These are phyloP conservation scores for Dendronephthya gigantea DNA, from an alignment of 64 coral and sea anemone genomes.

Conservation along the genomic window DNA sequence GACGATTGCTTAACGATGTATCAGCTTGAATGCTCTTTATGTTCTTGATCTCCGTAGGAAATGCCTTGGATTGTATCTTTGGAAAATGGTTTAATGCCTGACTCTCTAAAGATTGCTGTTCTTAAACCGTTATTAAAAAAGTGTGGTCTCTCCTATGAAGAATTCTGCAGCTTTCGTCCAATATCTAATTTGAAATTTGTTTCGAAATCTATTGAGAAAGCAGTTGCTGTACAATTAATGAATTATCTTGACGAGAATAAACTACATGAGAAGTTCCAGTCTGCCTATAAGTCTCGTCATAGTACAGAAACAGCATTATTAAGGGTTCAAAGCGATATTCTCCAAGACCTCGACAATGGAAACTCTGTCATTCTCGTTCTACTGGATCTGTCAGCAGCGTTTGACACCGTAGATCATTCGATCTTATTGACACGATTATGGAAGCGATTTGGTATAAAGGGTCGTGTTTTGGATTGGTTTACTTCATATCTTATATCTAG, in stretches of 20 bases:
- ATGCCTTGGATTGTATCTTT: too few relatives aligned
- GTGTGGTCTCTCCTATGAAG: not conserved
- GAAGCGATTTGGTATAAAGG: constrained; percentile 16
- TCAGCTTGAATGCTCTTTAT: too few relatives aligned
- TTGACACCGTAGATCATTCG: not conserved
- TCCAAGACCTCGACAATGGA: not conserved
- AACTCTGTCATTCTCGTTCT: not conserved
- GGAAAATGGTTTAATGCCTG: too few relatives aligned
- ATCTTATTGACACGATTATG: not conserved
- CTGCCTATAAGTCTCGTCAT: not conserved
- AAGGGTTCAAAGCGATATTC: not conserved
- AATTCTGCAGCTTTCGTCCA: not conserved
- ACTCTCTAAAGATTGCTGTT: too few relatives aligned
- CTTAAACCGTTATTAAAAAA: not conserved
- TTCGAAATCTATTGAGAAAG: constrained; percentile 20
- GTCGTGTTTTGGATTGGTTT: constrained; percentile 7
- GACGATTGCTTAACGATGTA: too few relatives aligned
- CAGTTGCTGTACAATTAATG: constrained; percentile 1
- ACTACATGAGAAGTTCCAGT: not conserved
- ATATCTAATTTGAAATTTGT: constrained; percentile 10
- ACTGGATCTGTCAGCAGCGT: not conserved
- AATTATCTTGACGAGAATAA: constrained; percentile 22
- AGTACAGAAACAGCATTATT: not conserved
- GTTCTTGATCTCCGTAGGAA: too few relatives aligned
- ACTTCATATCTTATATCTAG: constrained; percentile 8